A percentile compares a stretch with the other conserved stretches of the same genome.
Conservation (phyloP, 2,797 vertebrate species). For the Poeciliopsis paucimaculata region DNA sequence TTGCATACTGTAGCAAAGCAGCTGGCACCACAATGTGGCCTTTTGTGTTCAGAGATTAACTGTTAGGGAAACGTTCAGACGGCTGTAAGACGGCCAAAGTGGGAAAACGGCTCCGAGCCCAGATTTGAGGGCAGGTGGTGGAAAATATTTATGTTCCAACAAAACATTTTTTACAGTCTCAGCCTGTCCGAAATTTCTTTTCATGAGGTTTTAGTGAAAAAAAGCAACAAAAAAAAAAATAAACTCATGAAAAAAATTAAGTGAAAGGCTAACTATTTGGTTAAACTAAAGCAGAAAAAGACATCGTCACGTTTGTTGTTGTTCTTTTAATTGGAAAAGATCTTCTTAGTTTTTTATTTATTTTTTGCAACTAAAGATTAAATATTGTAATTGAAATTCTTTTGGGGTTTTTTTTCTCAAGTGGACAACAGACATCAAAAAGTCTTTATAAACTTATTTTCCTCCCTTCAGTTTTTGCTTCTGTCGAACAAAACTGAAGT, state of each 20-base stretch:
- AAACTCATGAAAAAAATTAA: not conserved
- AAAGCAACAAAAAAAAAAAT: too few relatives aligned
- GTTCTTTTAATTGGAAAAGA: too few relatives aligned
- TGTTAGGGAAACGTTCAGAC: constrained; percentile 71
- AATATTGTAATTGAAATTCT: not conserved
- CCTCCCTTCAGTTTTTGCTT: not conserved
- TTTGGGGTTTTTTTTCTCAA: not conserved
- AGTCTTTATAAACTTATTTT: not conserved
- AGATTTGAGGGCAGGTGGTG: constrained; percentile 20
- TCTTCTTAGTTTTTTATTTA: too few relatives aligned
- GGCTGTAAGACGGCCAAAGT: constrained; percentile 56
- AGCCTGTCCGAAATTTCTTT: not conserved
- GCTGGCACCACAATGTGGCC: constrained; percentile 75
- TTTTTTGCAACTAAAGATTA: not conserved
- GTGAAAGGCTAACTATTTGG: not conserved
- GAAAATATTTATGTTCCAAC: constrained; percentile 18
- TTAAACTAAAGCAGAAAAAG: not conserved
- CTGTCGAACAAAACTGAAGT: not conserved
- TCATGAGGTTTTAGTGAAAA: not conserved
- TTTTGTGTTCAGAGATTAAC: constrained; percentile 79
- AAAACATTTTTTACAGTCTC: constrained; percentile 4
- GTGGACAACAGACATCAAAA: not conserved
- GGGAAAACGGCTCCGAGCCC: constrained; percentile 33
- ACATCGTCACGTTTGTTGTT: not conserved
- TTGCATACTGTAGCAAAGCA: constrained; percentile 75